Percentiles rank a stretch among this genome's conserved stretches.
Conservation (phyloP, 23 tunicate species). For the Styela plicata region DNA sequence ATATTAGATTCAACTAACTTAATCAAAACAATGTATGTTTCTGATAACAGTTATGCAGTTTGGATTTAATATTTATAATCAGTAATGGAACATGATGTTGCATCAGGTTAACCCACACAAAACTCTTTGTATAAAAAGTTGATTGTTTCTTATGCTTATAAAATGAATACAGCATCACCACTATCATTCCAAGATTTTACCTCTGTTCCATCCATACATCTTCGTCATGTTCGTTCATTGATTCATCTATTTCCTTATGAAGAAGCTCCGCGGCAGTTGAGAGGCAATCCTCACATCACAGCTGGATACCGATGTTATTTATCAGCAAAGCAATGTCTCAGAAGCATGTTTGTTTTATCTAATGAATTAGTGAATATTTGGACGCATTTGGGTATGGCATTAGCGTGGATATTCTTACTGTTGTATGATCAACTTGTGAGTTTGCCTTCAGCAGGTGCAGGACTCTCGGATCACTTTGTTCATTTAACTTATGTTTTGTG, state of each 20-base stretch:
- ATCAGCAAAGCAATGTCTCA: slow-evolving; percentile 71
- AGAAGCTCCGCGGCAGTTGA: slow-evolving; percentile 51
- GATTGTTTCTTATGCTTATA: no score
- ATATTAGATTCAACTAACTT: no score
- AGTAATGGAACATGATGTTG: no score
- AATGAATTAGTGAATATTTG: slow-evolving; percentile 85
- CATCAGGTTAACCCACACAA: no score
- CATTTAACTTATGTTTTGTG: slow-evolving; percentile 44
- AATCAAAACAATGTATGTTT: no score
- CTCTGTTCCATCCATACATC: slow-evolving; percentile 4
- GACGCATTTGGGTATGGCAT: slow-evolving; percentile 61
- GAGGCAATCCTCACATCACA: slow-evolving; percentile 61
- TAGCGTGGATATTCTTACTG: slow-evolving; percentile 30
- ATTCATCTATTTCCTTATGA: slow-evolving; percentile 50
- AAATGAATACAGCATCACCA: not conserved
- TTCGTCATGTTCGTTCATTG: slow-evolving; percentile 16
- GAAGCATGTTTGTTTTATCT: slow-evolving; percentile 48
- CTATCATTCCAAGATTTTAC: not conserved
- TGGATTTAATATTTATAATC: no score
- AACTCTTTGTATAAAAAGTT: no score
- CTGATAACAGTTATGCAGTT: no score
- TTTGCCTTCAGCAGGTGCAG: slow-evolving; percentile 37
- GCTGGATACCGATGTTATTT: slow-evolving; percentile 74
- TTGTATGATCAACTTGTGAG: slow-evolving; percentile 45
- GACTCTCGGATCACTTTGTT: slow-evolving; percentile 44